Evolutionary conservation across 2,113 vertebrate genomes (phyloP).

Genomic region (Macheiramphus alcinus): DNA sequence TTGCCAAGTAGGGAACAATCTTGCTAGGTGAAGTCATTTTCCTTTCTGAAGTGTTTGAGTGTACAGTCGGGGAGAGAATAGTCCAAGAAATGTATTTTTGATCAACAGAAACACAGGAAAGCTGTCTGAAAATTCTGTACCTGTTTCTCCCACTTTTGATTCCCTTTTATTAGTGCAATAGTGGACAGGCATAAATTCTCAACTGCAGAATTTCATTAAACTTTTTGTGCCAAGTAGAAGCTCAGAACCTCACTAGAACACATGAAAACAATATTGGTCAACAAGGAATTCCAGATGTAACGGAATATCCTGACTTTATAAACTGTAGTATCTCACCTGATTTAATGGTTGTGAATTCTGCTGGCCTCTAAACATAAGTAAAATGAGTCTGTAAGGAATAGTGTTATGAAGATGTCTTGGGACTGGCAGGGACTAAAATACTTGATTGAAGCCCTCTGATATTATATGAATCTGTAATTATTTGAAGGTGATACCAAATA

Average conservation of each 20-base stretch:
- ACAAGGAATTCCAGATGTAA: neutral
- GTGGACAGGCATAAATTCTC: neutral
- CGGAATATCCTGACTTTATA: neutral
- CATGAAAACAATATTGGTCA: rapidly evolving
- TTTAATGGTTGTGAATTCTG: neutral
- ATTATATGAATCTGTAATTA: neutral
- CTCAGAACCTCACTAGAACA: neutral
- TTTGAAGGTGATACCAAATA: neutral
- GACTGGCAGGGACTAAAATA: neutral
- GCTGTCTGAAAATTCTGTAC: neutral
- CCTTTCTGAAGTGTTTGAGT: neutral
- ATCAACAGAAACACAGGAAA: neutral
- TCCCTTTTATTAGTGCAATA: neutral
- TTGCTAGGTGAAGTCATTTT: neutral
- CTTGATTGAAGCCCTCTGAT: neutral
- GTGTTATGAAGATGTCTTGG: neutral
- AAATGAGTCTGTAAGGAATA: neutral
- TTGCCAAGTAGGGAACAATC: neutral
- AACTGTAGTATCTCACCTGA: neutral
- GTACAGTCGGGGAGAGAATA: neutral
- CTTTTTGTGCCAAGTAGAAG: neutral
- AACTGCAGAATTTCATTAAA: neutral
- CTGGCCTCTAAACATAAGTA: neutral
- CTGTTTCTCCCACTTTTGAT: neutral
- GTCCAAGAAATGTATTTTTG: neutral